Base-by-base conservation (phyloP, 2,888 invertebrate genomes). In the Drosophila borealis region DNA sequence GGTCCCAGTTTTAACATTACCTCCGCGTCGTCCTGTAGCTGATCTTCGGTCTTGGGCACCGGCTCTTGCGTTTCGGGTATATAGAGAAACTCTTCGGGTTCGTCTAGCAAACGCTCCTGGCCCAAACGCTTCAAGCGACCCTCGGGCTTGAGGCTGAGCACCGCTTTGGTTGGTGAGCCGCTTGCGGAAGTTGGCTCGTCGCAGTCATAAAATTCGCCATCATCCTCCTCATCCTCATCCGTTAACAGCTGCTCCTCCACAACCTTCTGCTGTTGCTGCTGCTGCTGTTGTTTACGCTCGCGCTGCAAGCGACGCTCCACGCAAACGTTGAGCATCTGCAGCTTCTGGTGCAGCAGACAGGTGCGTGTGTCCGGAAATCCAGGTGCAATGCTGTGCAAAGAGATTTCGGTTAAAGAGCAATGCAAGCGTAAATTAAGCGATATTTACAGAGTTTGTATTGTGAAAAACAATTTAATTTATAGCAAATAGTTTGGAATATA, bases 11-110 rank as follows among this genome's bases (percentile, higher is more conserved):
- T 96, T 51, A 98, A 94, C 93, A 99, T 95, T 54, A 97, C 95
- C 91, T 98, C 96, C 0, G 98, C 96, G 91, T 99, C 98, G 90
- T 98, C 97, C 90, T 98, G 97, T 66, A 99, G 92, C 92, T 98
- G 97, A 93, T 99, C 99, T 92, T 99, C 99, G 1, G 99, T 99
- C 94, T 99, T 97, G 11, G 99, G 98, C 4, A 98, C 97, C 0
- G 98, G 97, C 88, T 99, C 98, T 94, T 98, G 95, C 0, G 97
- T 97, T 19, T 96, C 92, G 0, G 98, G 98, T 70, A 97, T 94
- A 91, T 96, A 98, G 55, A 97, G 93, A 41, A 94, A 94, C 78
- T 96, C 96, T 3, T 95, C 95, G 0, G 95, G 94, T 80, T 95
- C 93, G 80, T 95, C 93, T 34, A 97, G 91, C 53, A 97, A 93